Evolutionary conservation across 1,140 invertebrate species (phyloP).

Genomic region (Chrysopa pallens): DNA sequence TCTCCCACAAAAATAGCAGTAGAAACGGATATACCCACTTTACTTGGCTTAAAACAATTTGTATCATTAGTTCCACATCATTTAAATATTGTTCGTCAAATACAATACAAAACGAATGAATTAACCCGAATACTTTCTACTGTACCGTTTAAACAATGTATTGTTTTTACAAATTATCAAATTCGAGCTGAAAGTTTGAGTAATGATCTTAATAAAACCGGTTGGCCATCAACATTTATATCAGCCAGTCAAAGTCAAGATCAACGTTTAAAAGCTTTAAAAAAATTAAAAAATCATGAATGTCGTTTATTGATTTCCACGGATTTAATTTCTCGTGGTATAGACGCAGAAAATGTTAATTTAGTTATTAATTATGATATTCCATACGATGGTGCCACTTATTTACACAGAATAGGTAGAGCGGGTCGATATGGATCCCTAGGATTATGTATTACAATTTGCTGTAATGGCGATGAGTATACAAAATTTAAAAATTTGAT

Average conservation of each 20-base stretch:
- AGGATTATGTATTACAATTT: conserved; percentile 50
- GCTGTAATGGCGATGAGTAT: conserved; percentile 36
- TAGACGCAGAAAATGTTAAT: conserved; percentile 85
- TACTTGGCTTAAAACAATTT: conserved; percentile 65
- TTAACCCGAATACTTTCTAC: conserved; percentile 50
- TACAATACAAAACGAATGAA: conserved; percentile 48
- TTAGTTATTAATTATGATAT: conserved; percentile 86
- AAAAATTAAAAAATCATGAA: conserved; percentile 57
- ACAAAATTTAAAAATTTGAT: conserved; percentile 35
- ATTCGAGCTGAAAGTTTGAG: conserved; percentile 51
- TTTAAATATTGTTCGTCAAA: conserved; percentile 39
- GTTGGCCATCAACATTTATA: conserved; percentile 55
- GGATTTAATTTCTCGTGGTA: conserved; percentile 70
- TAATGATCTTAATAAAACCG: conserved; percentile 43
- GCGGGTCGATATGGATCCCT: conserved; percentile 77
- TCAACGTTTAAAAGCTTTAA: conserved; percentile 54
- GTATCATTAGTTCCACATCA: conserved; percentile 35
- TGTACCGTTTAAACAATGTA: conserved; percentile 68
- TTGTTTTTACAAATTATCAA: conserved; percentile 83
- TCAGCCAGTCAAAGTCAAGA: conserved; percentile 59
- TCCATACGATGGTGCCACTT: conserved; percentile 66
- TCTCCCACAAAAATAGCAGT: conserved; percentile 56
- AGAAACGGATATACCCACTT: conserved; percentile 34
- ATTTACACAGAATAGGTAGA: conserved; percentile 89
- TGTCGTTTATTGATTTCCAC: conserved; percentile 80